These are phyloP conservation scores for Dasypogon diadema DNA, from an alignment of 2,888 invertebrate species.

Conservation along the genomic window DNA sequence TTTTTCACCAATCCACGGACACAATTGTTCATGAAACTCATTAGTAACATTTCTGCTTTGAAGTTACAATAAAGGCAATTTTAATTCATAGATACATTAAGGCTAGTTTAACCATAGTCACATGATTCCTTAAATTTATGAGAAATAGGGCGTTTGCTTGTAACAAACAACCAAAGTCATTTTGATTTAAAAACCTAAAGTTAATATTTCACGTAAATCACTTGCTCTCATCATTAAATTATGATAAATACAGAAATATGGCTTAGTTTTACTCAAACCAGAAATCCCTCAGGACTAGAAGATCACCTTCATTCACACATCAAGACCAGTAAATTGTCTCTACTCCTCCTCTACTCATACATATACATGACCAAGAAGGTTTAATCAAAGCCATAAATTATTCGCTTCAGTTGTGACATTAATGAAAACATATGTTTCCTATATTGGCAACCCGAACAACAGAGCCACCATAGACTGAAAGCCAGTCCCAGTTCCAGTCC, in stretches of 20 bases:
- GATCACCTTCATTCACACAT: neutral
- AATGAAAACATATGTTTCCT: slow-evolving; percentile 51
- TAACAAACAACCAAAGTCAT: neutral
- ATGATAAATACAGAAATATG: slow-evolving; percentile 13
- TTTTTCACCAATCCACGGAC: no score
- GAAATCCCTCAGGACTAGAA: slow-evolving; percentile 12
- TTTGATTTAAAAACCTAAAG: neutral
- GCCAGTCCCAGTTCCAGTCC: no score
- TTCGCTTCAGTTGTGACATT: slow-evolving; percentile 45
- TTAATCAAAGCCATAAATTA: slow-evolving; percentile 49
- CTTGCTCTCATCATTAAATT: slow-evolving; percentile 7
- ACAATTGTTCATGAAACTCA: no score
- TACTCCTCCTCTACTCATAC: slow-evolving; percentile 27
- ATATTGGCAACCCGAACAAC: slow-evolving; percentile 44
- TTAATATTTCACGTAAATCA: slow-evolving; percentile 22
- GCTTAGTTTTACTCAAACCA: slow-evolving; percentile 17
- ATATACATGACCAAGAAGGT: neutral
- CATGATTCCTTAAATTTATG: no score
- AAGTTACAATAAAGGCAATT: no score
- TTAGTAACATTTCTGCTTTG: no score
- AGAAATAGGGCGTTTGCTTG: neutral
- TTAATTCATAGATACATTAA: no score
- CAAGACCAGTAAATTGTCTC: slow-evolving; percentile 13
- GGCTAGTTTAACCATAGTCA: no score
- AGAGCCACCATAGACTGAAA: no score